Evolutionary conservation across 2,797 vertebrate genomes (phyloP).

Genomic region (Sphenopsis melanotis): DNA sequence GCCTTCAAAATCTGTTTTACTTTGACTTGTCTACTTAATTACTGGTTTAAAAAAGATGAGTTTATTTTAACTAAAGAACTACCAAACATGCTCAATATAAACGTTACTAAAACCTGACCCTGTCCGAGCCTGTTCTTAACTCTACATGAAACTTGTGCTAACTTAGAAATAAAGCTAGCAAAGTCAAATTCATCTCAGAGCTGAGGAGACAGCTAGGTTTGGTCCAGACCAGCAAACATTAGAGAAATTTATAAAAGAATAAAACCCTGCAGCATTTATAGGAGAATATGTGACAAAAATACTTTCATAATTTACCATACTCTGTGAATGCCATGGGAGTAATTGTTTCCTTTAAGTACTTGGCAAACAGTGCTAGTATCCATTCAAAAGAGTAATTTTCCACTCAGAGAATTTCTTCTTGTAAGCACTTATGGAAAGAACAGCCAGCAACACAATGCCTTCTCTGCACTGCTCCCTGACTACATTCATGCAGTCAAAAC

Average conservation of each 20-base stretch:
- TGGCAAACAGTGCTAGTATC: neutral
- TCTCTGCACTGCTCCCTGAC: neutral
- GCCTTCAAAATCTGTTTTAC: neutral
- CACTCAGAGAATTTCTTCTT: neutral
- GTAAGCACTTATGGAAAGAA: neutral
- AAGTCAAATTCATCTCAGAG: neutral
- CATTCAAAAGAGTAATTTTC: conserved; percentile 41
- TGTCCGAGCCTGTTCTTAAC: neutral
- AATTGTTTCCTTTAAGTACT: conserved; percentile 19
- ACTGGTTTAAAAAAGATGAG: fast-evolving
- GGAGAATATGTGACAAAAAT: neutral
- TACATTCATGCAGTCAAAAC: neutral
- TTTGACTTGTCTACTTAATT: neutral
- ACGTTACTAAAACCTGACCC: neutral
- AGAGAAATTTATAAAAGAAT: neutral
- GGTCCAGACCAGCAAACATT: neutral
- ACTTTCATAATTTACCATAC: neutral
- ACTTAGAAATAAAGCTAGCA: neutral
- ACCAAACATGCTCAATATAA: neutral
- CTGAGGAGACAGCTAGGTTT: neutral
- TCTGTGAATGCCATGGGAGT: neutral
- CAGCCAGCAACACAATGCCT: neutral
- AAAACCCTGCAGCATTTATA: neutral
- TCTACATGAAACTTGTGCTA: neutral
- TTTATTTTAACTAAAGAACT: neutral